Base-by-base conservation (phyloP, 2,797 vertebrate species). In the Ciconia nigra region DNA sequence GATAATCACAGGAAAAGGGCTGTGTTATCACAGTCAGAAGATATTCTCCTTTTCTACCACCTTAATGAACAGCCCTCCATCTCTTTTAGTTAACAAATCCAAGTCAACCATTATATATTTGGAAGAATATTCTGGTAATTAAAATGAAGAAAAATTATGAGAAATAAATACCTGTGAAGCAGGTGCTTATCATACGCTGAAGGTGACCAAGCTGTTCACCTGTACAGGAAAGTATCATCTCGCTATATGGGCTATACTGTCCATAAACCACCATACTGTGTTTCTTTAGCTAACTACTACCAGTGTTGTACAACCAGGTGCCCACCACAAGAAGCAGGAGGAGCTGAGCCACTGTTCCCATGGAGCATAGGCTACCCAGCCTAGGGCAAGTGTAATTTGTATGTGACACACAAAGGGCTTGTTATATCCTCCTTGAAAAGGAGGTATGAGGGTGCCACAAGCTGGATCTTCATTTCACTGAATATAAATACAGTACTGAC, bases 301-400 rank as follows among this genome's bases (percentile, higher is more conserved):
- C 31, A 41, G 5, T 6, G 1, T 4, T 19, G 16, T 31, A 67
- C 0, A 0, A 62, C 17, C 35, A 71, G 24, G 9, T n/a, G 16
- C 13, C 49, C 70, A 57, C 5, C 42, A 49, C 5, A 92, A 84
- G 49, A 66, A 87, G n/a, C 46, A 71, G 59, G 8, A 78, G 10
- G 8, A 76, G 5, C 29, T 72, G 22, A 83, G 25, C 35, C 29
- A 26, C 63, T 39, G 9, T 18, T 87, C 21, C 33, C 54, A 72
- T 1, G 3, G 20, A 9, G 10, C 39, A 58, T 5, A 69, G 13
- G 12, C 42, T 57, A 51, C 41, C 24, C 49, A 83, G 52, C 39
- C 19, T 12, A 63, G 41, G 58, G 7, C 28, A 69, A 49, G 28
- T 47, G 13, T 21, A 49, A 70, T 5, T 82, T 33, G 22, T 25